Conservation (phyloP, 2,797 vertebrate genomes). For the Aphelocoma californica region DNA sequence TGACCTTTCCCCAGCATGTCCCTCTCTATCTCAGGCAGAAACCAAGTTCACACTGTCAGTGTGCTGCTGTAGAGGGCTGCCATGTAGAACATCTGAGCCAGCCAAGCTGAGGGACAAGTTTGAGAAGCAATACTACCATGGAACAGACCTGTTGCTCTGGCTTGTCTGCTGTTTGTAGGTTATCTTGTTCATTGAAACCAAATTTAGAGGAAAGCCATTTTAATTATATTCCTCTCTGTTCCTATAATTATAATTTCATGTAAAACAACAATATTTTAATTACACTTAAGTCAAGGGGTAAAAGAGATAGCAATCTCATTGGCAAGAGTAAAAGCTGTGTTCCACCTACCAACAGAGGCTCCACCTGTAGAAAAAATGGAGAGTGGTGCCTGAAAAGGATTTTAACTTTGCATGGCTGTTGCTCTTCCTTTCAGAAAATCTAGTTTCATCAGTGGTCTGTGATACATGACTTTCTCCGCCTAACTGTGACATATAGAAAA, state of each 20-base stretch:
- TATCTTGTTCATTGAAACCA: not conserved
- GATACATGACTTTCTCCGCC: not conserved
- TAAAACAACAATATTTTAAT: not conserved
- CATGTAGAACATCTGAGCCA: not conserved
- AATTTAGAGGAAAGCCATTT: not conserved
- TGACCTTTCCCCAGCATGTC: not conserved
- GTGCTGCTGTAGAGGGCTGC: not conserved
- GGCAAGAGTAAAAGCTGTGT: not conserved
- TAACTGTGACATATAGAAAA: not conserved
- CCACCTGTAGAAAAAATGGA: not conserved
- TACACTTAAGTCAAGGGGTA: not conserved
- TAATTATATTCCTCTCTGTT: not conserved
- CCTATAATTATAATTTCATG: not conserved
- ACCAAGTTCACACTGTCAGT: not conserved
- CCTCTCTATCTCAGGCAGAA: not conserved
- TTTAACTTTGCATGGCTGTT: not conserved
- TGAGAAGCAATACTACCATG: not conserved
- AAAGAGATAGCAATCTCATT: not conserved
- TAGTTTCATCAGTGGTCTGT: not conserved
- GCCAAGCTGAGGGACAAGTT: not conserved
- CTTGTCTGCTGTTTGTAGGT: not conserved
- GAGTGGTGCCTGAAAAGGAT: not conserved
- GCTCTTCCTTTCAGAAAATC: not conserved
- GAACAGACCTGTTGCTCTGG: not conserved
- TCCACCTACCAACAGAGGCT: not conserved